Base-by-base conservation (phyloP, 1,140 invertebrate species). In the Meteorus sp. region DNA sequence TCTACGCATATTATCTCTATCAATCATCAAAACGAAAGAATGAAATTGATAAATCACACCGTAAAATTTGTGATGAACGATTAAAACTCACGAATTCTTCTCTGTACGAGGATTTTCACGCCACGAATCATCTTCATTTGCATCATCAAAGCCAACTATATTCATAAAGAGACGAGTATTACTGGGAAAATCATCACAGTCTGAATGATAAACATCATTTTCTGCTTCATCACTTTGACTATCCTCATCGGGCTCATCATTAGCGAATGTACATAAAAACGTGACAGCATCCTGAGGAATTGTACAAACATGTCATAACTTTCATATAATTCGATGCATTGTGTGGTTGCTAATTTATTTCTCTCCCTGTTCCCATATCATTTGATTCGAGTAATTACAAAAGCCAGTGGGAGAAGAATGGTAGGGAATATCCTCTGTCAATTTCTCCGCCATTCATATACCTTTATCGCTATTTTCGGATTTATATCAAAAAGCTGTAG, bases 111-210 rank as follows among this genome's bases (percentile, higher is more conserved):
- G 37, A 23, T 20, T 0, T 15, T 23, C 44, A 5, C 15, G 22
- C 33, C 45, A 51, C 4, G 29, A 29, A 19, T 19, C 20, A 33
- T 33, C 27, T 4, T 51, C 19, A 44, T 19, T 0, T 17, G 7
- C n/a, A 35, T 31, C 19, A 33, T 20, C 15, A 17, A 33, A 33
- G 9, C 35, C 15, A 19, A 51, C n/a, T 33, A 11, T 17, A 15
- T 51, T 31, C 8, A 33, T 33, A 20, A 51, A 51, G 15, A 48
- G 9, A 48, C 22, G 23, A 11, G 45, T 48, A 48, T 51, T 51
- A 19, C 27, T 33, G 4, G 31, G 13, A 20, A 3, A 9, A 17
- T 57, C 55, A 27, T 57, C 55, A 5, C n/a, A 25, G 23, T 57
- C 55, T 27, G 55, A 57, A 15, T 48, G 27, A 23, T 13, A 57